phyloP scores from a whole-genome alignment of 2,888 invertebrate genomes.

The Pogonocherus hispidulus region DNA sequence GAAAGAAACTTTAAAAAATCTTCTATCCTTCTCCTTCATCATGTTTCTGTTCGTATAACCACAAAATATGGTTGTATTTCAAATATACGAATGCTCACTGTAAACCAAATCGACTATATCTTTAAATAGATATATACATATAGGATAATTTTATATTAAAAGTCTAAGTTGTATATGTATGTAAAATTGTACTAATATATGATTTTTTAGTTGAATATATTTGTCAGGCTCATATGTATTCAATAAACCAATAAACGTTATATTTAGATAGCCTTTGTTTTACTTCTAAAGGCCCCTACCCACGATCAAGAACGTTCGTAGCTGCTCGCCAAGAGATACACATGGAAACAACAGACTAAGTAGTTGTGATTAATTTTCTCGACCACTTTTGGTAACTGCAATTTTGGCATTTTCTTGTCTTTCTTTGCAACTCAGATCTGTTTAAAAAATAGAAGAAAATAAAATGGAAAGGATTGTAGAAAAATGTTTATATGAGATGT shows the following conservation, averaged over 20 bases:
- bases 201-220: slow-evolving; percentile 51
- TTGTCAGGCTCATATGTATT: slow-evolving; percentile 56
- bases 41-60: slow-evolving; percentile 32
- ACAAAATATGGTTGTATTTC: slow-evolving; percentile 36
- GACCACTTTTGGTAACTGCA: no score
- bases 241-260: slow-evolving; percentile 60
- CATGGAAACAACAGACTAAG: no score
- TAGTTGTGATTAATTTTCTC: no score
- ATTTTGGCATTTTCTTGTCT: no score
- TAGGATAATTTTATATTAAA: slow-evolving; percentile 52
- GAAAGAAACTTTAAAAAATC: slow-evolving; percentile 37
- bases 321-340: no score
- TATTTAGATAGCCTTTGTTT: slow-evolving; percentile 55
- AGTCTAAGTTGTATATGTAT: slow-evolving; percentile 56
- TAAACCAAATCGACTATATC: slow-evolving; percentile 52
- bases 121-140: slow-evolving; percentile 38
- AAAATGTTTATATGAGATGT: no score
- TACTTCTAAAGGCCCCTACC: slow-evolving; percentile 2
- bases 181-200: slow-evolving; percentile 58
- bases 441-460: no score
- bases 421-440: no score
- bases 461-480: no score
- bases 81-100: slow-evolving; percentile 46
- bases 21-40: slow-evolving; percentile 20
- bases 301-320: background rate